phyloP scores from a whole-genome alignment of 2,888 invertebrate species.

The Dasypogon diadema region DNA sequence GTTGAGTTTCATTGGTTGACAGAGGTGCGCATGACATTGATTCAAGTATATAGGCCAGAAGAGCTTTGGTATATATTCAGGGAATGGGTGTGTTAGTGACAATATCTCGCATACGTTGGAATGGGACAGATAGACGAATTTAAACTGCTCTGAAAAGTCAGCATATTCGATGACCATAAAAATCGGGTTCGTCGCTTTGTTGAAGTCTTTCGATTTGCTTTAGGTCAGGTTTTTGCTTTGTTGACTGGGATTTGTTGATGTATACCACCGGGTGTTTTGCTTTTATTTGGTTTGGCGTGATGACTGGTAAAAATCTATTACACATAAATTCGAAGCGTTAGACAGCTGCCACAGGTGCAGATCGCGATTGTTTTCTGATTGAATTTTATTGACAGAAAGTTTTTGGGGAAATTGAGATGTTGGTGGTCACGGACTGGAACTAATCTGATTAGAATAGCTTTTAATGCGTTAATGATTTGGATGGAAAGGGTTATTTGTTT shows the following conservation, averaged over 20 bases:
- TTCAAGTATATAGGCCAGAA: background rate
- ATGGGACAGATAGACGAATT: background rate
- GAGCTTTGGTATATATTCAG: constrained; percentile 10
- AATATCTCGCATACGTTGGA: background rate
- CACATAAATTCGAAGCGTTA: no score
- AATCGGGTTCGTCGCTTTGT: constrained; percentile 24
- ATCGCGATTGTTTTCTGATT: no score
- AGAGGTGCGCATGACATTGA: constrained; percentile 22
- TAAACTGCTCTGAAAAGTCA: background rate
- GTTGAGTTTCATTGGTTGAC: constrained; percentile 20
- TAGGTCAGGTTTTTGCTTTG: background rate
- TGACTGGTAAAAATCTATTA: no score
- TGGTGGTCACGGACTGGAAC: no score
- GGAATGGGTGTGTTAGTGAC: background rate
- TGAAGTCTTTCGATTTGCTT: constrained; percentile 26
- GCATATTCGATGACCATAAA: background rate
- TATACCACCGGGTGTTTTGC: no score
- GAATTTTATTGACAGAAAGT: no score
- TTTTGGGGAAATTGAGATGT: no score
- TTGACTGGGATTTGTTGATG: background rate
- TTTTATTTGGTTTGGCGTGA: no score
- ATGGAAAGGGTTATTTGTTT: no score
- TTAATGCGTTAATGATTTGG: no score
- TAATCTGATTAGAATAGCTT: no score
- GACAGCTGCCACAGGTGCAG: no score